phyloP scores from a whole-genome alignment of 2,888 invertebrate genomes.

The Ephialtes manifestator region DNA sequence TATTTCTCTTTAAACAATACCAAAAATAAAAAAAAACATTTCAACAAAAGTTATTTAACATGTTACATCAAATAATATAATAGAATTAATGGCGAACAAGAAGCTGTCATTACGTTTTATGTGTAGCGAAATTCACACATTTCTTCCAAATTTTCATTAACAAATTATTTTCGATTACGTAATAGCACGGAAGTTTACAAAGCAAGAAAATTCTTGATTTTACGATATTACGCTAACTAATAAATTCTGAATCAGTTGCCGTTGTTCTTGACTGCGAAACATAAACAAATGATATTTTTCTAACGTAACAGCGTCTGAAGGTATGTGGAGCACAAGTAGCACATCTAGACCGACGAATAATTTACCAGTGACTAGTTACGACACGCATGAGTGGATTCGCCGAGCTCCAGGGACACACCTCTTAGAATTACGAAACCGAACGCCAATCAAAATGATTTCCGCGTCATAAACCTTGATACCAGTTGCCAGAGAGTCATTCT shows the following conservation, averaged over 20 bases:
- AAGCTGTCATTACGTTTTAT: neutral
- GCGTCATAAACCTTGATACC: slow-evolving; percentile 40
- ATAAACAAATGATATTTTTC: neutral
- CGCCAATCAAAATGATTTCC: slow-evolving; percentile 55
- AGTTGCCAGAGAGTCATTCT: slow-evolving; percentile 10
- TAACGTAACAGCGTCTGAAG: slow-evolving; percentile 32
- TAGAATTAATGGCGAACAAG: neutral
- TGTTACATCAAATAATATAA: neutral
- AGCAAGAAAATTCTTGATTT: neutral
- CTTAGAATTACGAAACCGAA: slow-evolving; percentile 57
- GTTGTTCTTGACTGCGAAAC: neutral
- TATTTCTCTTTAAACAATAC: neutral
- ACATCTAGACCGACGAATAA: slow-evolving; percentile 38
- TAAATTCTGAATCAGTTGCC: neutral
- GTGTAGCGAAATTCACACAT: neutral
- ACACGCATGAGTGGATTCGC: slow-evolving; percentile 56
- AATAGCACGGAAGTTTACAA: neutral
- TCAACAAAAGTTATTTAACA: no score
- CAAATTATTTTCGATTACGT: neutral
- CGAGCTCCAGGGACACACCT: slow-evolving; percentile 63
- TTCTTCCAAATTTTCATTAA: neutral
- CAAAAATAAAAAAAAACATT: neutral
- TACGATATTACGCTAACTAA: neutral
- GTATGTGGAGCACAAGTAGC: slow-evolving; percentile 55
- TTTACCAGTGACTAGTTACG: slow-evolving; percentile 39